Conservation (phyloP, 2,113 vertebrate species). For the Labeo catla region DNA sequence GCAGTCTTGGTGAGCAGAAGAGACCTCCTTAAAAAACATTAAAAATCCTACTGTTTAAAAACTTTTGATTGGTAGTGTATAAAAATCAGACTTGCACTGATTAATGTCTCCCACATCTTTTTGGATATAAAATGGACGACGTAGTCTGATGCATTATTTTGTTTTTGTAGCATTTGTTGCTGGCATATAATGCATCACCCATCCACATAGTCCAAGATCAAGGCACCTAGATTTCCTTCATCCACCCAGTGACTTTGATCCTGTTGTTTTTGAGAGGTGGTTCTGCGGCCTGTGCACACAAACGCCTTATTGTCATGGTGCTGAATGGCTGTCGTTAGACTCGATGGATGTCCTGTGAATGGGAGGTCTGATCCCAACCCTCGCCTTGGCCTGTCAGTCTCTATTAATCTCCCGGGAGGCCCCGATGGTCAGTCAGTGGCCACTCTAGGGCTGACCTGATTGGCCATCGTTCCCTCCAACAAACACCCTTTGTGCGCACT, state of each 20-base stretch:
- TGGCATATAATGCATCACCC: not conserved
- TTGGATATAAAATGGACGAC: not conserved
- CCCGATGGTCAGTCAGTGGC: constrained; percentile 58
- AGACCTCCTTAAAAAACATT: too few species aligned
- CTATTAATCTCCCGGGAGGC: constrained; percentile 74
- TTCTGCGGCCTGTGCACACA: constrained; percentile 25
- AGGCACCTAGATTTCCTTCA: constrained; percentile 22
- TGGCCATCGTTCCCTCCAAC: constrained; percentile 15
- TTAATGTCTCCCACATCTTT: not conserved
- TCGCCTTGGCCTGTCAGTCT: constrained; percentile 70
- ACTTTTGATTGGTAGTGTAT: too few species aligned
- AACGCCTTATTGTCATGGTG: not conserved
- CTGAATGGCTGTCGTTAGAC: constrained; percentile 24
- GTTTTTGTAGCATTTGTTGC: not conserved
- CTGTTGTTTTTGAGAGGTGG: constrained; percentile 28
- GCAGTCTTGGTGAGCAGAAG: too few species aligned
- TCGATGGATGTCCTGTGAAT: constrained; percentile 27
- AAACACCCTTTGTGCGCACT: constrained; percentile 13
- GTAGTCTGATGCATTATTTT: not conserved
- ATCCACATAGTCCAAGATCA: not conserved
- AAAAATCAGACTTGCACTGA: not conserved
- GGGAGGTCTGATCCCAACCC: constrained; percentile 43
- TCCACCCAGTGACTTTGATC: constrained; percentile 32
- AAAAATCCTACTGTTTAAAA: too few species aligned
- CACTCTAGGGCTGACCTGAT: constrained; percentile 21